These are phyloP conservation scores for Elysia chlorotica DNA, from an alignment of 1,140 invertebrate genomes.

Conservation along the genomic window DNA sequence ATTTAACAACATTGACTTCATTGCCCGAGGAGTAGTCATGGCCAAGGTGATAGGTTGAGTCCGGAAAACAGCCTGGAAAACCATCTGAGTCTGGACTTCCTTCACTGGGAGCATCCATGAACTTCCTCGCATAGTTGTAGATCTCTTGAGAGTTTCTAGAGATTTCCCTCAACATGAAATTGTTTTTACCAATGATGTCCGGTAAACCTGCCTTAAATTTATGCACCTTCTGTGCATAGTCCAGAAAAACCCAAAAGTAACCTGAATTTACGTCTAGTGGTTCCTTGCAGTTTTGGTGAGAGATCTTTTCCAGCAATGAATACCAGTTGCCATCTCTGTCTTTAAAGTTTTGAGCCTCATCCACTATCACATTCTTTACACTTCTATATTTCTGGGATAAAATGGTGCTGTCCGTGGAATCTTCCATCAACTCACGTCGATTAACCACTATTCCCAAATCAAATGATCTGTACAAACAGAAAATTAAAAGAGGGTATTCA, in stretches of 20 bases:
- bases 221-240: constrained; percentile 53
- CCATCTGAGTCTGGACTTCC: constrained; percentile 20
- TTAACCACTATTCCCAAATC: constrained; percentile 37
- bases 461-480: constrained; percentile 38
- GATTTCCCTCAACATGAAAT: constrained; percentile 52
- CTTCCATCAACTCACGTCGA: constrained; percentile 38
- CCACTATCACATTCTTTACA: constrained; percentile 43
- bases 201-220: constrained; percentile 52
- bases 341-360: constrained; percentile 53
- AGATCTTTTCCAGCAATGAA: constrained; percentile 33
- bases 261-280: constrained; percentile 19
- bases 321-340: constrained; percentile 54
- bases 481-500: too few relatives aligned
- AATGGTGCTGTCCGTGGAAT: background rate
- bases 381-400: constrained; percentile 23
- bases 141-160: constrained; percentile 49
- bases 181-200: constrained; percentile 48
- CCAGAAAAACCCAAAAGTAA: constrained; percentile 54
- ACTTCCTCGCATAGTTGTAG: constrained; percentile 45
- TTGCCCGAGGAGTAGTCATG: constrained; percentile 41
- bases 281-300: constrained; percentile 12
- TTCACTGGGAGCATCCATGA: constrained; percentile 33
- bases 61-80: too few relatives aligned
- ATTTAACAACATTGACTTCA: constrained; percentile 43
- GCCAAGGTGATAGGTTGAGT: constrained; percentile 36